Conservation (phyloP, 1,140 invertebrate species). For the Stenopsyche tienmushanensis region DNA sequence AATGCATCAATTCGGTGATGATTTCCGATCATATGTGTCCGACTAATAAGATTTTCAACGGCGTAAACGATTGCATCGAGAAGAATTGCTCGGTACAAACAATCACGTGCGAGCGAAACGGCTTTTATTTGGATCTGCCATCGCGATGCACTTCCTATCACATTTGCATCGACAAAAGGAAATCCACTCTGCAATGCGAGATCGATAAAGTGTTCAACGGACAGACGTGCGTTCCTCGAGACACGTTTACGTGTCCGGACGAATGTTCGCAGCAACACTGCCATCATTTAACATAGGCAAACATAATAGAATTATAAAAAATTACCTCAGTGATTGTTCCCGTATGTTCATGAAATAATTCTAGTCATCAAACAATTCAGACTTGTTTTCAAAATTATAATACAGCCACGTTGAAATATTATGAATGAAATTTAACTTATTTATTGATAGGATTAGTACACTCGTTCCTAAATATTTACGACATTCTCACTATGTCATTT, state of each 20-base stretch:
- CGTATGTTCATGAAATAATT: not conserved
- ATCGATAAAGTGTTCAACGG: slow-evolving; percentile 54
- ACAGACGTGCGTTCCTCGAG: slow-evolving; percentile 54
- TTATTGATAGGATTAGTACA: slow-evolving; percentile 22
- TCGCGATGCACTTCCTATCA: slow-evolving; percentile 59
- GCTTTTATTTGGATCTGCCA: slow-evolving; percentile 55
- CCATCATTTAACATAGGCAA: slow-evolving; percentile 6
- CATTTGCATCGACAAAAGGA: slow-evolving; percentile 55
- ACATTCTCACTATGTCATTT: no score
- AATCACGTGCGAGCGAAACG: slow-evolving; percentile 50
- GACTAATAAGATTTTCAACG: slow-evolving; percentile 52
- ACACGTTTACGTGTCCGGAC: slow-evolving; percentile 54
- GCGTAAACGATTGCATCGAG: slow-evolving; percentile 41
- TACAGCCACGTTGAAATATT: no score
- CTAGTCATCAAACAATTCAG: slow-evolving; percentile 15
- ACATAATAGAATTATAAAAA: not conserved
- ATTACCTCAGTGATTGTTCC: slow-evolving; percentile 19
- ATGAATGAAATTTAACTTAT: not conserved
- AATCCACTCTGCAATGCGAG: slow-evolving; percentile 50
- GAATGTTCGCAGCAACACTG: slow-evolving; percentile 43
- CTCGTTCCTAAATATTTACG: slow-evolving; percentile 15
- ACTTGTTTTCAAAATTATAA: not conserved
- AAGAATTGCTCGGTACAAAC: slow-evolving; percentile 31
- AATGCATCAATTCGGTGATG: slow-evolving; percentile 52
- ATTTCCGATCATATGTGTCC: slow-evolving; percentile 50